Conservation (phyloP, 1,140 invertebrate genomes). For the Homalodisca vitripennis region DNA sequence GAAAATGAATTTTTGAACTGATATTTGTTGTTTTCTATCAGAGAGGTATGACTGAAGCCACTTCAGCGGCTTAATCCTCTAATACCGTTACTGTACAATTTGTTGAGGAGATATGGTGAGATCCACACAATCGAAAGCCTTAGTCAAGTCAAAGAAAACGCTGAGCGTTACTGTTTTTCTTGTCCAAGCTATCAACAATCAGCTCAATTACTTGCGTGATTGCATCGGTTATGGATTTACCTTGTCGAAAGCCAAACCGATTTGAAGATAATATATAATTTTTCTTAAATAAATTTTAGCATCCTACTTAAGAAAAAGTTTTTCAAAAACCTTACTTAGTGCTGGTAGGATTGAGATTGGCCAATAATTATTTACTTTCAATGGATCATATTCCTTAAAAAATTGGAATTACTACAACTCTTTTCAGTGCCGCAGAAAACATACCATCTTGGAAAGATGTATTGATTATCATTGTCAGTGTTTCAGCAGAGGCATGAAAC, state of each 20-base stretch:
- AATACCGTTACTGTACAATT: too few species aligned
- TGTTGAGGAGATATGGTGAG: too few species aligned
- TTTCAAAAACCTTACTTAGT: neutral
- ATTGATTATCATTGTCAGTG: neutral
- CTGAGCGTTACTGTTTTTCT: neutral
- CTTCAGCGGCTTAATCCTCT: too few species aligned
- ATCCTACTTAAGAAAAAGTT: neutral
- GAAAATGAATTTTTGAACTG: too few species aligned
- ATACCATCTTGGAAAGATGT: neutral
- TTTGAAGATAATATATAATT: neutral
- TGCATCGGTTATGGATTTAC: neutral
- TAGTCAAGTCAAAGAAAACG: neutral
- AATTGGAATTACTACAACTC: too few species aligned
- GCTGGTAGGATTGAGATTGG: neutral
- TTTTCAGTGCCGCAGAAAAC: too few species aligned
- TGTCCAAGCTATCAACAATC: neutral
- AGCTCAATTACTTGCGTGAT: too few species aligned
- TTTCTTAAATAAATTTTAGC: neutral
- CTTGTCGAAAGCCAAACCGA: neutral
- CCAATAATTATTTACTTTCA: neutral
- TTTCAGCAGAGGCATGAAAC: neutral
- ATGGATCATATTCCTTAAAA: too few species aligned
- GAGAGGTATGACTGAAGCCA: too few species aligned
- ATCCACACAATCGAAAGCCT: neutral
- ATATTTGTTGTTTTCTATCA: too few species aligned